These are phyloP conservation scores for Papilio xuthus DNA, from an alignment of 1,140 invertebrate species.

Conservation along the genomic window DNA sequence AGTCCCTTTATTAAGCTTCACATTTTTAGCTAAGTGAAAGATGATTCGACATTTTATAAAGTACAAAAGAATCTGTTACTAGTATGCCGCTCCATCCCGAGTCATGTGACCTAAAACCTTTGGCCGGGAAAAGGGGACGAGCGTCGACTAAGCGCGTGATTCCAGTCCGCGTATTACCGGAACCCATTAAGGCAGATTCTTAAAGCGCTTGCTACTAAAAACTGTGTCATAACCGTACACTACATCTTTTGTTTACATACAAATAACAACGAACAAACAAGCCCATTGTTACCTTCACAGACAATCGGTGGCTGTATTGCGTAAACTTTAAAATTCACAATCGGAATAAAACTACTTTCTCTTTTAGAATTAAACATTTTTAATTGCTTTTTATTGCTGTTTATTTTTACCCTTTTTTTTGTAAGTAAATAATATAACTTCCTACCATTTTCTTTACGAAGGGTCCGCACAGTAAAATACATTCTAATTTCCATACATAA, in stretches of 20 bases:
- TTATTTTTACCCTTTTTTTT: background rate
- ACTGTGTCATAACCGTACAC: conserved; percentile 28
- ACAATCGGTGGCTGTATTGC: conserved; percentile 19
- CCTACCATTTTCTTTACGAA: background rate
- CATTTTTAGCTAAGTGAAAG: background rate
- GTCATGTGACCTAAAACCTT: conserved; percentile 30
- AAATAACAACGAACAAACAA: conserved; percentile 12
- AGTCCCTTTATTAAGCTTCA: background rate
- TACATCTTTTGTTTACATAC: conserved; percentile 29
- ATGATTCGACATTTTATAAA: conserved; percentile 19
- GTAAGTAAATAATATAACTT: background rate
- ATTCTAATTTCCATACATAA: too few species aligned
- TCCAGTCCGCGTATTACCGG: conserved; percentile 14
- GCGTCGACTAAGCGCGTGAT: background rate
- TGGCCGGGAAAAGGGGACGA: conserved; percentile 29
- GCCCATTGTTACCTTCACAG: conserved; percentile 4
- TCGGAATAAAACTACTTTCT: conserved; percentile 9
- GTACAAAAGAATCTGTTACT: conserved; percentile 6
- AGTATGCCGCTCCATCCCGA: background rate
- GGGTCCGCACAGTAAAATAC: background rate
- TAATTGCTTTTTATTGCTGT: background rate
- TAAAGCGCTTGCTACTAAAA: conserved; percentile 25
- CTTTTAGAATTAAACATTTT: background rate
- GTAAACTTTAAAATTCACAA: conserved; percentile 27
- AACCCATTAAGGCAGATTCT: conserved; percentile 29